phyloP scores from a whole-genome alignment of 1,140 invertebrate species.

The Drosophila ficusphila region DNA sequence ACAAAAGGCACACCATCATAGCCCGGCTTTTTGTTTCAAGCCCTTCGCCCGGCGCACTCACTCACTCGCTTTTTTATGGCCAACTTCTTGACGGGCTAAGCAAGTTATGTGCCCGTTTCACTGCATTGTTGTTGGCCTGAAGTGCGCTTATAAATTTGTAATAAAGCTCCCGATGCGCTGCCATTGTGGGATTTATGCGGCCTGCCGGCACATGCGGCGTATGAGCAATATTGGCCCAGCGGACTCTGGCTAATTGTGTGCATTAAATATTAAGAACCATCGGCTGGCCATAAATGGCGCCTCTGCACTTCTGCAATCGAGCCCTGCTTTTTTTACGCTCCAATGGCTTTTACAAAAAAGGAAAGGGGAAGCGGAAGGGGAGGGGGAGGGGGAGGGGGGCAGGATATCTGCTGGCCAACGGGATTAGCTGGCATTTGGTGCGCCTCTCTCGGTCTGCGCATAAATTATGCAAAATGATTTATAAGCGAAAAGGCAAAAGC shows the following conservation, averaged over 20 bases:
- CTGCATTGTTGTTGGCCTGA: constrained; percentile 62
- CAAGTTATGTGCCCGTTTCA: constrained; percentile 74
- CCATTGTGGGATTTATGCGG: constrained; percentile 42
- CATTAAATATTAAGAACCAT: constrained; percentile 72
- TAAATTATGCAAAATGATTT: constrained; percentile 82
- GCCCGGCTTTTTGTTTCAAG: constrained; percentile 36
- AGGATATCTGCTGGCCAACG: not conserved
- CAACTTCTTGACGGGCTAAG: constrained; percentile 59
- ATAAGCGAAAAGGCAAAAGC: constrained; percentile 57
- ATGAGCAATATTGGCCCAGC: constrained; percentile 52
- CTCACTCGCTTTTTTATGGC: constrained; percentile 53
- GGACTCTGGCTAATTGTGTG: constrained; percentile 57
- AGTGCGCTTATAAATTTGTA: constrained; percentile 81
- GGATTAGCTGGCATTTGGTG: constrained; percentile 32
- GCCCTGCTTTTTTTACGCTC: constrained; percentile 30
- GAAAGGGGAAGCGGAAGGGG: no score
- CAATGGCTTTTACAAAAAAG: constrained; percentile 5
- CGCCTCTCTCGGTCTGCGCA: constrained; percentile 32
- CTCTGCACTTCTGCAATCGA: constrained; percentile 42
- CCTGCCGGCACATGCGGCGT: constrained; percentile 30
- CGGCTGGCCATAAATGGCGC: constrained; percentile 54
- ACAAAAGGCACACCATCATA: constrained; percentile 28
- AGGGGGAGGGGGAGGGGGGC: no score
- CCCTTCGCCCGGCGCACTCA: constrained; percentile 32
- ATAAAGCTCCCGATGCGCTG: constrained; percentile 53